These are phyloP conservation scores for Dryobates pubescens DNA, from an alignment of 2,797 vertebrate genomes.

Conservation along the genomic window DNA sequence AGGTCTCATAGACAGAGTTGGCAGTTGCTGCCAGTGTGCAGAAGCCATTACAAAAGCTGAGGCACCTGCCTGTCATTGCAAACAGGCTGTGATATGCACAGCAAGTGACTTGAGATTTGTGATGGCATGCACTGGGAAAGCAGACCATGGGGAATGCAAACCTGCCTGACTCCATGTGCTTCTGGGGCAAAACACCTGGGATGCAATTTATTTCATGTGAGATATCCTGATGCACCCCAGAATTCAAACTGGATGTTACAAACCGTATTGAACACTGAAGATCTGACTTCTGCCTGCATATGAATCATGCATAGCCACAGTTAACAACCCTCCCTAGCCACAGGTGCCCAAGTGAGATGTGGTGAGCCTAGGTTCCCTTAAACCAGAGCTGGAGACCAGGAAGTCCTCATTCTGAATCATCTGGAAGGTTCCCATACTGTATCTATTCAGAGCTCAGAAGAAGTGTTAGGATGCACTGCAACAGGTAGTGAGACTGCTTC, in stretches of 20 bases:
- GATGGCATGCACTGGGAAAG: background rate
- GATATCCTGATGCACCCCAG: background rate
- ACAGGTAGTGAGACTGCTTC: background rate
- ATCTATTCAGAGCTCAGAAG: background rate
- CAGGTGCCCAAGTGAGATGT: background rate
- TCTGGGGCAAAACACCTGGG: background rate
- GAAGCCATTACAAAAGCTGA: fast-evolving
- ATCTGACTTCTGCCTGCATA: background rate
- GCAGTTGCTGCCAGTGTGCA: background rate
- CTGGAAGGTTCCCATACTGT: background rate
- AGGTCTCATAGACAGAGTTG: background rate
- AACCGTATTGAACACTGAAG: background rate
- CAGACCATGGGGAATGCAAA: background rate
- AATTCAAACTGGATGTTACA: background rate
- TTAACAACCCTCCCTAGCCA: background rate
- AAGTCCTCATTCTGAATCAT: background rate
- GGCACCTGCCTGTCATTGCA: background rate
- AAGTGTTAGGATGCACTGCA: background rate
- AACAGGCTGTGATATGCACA: background rate
- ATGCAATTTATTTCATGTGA: background rate
- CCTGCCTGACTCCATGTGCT: background rate
- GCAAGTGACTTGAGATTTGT: background rate
- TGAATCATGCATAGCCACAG: fast-evolving
- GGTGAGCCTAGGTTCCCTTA: background rate
- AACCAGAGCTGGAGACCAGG: background rate